Conservation (phyloP, 2,888 invertebrate genomes). For the Alviniconcha strummeri region DNA sequence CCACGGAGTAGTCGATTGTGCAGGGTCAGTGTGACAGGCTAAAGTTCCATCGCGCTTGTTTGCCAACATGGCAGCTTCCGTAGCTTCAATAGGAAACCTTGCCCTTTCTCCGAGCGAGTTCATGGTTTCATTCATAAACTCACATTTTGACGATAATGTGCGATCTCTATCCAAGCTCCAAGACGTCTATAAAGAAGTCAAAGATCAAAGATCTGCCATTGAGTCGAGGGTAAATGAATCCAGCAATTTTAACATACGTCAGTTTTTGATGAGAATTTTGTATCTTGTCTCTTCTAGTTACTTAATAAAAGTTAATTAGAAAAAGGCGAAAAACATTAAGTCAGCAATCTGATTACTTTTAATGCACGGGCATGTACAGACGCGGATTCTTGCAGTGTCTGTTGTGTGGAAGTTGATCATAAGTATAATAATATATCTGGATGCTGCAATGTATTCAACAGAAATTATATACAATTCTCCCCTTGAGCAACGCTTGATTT, state of each 20-base stretch:
- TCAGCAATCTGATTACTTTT: background rate
- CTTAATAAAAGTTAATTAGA: background rate
- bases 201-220: conserved; percentile 48
- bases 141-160: conserved; percentile 53
- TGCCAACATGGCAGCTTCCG: conserved; percentile 29
- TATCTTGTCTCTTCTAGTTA: background rate
- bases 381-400: background rate
- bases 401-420: background rate
- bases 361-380: background rate
- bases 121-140: conserved; percentile 51
- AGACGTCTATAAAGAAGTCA: conserved; percentile 49
- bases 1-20: no score
- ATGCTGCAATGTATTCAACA: no score
- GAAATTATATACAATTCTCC: no score
- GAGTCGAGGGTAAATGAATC: conserved; percentile 52
- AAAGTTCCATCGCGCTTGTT: background rate
- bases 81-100: background rate
- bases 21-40: background rate
- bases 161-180: conserved; percentile 51
- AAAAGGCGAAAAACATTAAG: background rate
- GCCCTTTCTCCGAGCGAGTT: conserved; percentile 21
- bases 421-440: no score
- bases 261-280: background rate
- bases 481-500: no score
- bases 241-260: no score